phyloP scores from a whole-genome alignment of 2,113 vertebrate genomes.

The Myanophis thanlyinensis region DNA sequence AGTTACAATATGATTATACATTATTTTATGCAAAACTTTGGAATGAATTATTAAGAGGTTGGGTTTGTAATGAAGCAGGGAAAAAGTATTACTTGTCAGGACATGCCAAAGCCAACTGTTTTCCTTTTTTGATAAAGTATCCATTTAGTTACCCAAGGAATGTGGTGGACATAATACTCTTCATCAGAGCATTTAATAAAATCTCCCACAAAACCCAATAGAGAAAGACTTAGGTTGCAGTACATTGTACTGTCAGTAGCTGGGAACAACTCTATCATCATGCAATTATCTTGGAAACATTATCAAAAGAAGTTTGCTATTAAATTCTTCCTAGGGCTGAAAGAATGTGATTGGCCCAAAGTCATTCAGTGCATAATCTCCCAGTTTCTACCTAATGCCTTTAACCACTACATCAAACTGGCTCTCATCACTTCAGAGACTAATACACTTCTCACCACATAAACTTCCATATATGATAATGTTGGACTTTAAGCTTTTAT shows the following conservation, averaged over 20 bases:
- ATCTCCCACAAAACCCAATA: not conserved
- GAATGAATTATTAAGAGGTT: not conserved
- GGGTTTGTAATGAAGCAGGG: not conserved
- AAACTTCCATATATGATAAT: not conserved
- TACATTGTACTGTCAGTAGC: not conserved
- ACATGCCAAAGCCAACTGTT: not conserved
- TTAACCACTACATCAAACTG: not conserved
- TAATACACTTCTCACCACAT: not conserved
- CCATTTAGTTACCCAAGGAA: not conserved
- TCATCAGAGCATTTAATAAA: not conserved
- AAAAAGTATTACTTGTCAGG: not conserved
- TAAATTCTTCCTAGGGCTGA: not conserved
- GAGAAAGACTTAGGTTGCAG: not conserved
- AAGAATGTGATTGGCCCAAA: not conserved
- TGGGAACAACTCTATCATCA: not conserved
- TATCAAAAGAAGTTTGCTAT: not conserved
- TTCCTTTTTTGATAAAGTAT: not conserved
- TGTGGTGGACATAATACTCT: not conserved
- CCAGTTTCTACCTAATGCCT: not conserved
- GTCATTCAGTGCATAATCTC: not conserved
- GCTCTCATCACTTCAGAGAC: not conserved
- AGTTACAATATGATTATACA: not conserved
- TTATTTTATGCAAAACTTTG: not conserved
- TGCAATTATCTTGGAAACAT: not conserved
- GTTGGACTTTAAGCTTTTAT: not conserved